A percentile compares a stretch with the other conserved stretches of the same genome.
Evolutionary conservation across 2,113 vertebrate species (phyloP).

Genomic region (Syrrhaptes paradoxus): DNA sequence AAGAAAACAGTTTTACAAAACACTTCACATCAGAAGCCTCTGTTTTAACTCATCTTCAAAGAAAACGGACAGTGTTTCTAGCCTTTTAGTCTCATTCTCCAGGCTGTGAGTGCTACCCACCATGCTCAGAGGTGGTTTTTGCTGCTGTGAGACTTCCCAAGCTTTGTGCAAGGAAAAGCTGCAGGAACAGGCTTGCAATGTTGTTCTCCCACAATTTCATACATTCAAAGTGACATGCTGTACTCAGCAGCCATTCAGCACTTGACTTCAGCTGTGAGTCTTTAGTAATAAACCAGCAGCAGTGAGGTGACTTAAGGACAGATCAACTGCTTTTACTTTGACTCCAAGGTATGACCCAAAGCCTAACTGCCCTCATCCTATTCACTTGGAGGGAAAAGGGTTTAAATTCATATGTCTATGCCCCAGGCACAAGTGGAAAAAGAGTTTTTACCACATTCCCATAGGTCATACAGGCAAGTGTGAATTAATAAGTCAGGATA

Average conservation of each 20-base stretch:
- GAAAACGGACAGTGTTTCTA: neutral
- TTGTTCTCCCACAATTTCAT: slow-evolving; percentile 23
- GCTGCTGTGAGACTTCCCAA: neutral
- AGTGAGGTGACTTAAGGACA: slow-evolving; percentile 57
- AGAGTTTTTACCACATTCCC: neutral
- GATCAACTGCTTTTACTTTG: neutral
- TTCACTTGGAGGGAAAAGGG: neutral
- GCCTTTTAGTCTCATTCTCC: neutral
- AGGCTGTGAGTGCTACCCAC: neutral
- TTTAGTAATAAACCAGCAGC: slow-evolving; percentile 35
- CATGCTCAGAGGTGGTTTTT: neutral
- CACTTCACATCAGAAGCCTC: neutral
- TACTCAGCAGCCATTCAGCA: slow-evolving; percentile 39
- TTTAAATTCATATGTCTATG: neutral
- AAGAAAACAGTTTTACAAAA: neutral
- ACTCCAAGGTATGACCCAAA: slow-evolving; percentile 6
- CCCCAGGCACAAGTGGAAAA: neutral
- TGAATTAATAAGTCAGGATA: neutral
- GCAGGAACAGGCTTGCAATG: slow-evolving; percentile 44
- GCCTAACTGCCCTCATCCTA: neutral
- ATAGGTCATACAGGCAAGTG: neutral
- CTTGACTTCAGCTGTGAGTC: slow-evolving; percentile 40
- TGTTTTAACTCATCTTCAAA: slow-evolving; percentile 3
- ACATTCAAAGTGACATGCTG: slow-evolving; percentile 49
- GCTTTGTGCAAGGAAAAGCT: slow-evolving; percentile 13